Evolutionary conservation across 2,888 invertebrate species (phyloP).

Genomic region (Baronia brevicornis): DNA sequence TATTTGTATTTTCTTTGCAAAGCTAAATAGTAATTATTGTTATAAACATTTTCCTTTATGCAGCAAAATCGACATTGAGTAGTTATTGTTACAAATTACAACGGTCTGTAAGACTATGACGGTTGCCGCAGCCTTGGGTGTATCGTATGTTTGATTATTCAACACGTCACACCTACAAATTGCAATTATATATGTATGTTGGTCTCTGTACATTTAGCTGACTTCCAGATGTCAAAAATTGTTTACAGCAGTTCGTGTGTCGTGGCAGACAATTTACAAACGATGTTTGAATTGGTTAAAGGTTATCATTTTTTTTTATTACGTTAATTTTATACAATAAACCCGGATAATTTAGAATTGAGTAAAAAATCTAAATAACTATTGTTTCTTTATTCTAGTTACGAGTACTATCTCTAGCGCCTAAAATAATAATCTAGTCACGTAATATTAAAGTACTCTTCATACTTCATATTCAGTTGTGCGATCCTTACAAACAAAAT

Average conservation of each 20-base stretch:
- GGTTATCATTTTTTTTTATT: too few relatives aligned
- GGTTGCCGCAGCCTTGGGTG: constrained; percentile 55
- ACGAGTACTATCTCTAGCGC: too few relatives aligned
- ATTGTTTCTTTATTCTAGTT: too few relatives aligned
- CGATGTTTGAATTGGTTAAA: too few relatives aligned
- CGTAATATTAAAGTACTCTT: too few relatives aligned
- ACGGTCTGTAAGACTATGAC: constrained; percentile 50
- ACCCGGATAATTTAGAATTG: too few relatives aligned
- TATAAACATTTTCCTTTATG: constrained; percentile 23
- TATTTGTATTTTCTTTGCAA: constrained; percentile 8
- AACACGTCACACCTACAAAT: constrained; percentile 52
- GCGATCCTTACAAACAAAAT: too few relatives aligned
- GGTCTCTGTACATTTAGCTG: background rate
- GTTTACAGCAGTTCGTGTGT: background rate
- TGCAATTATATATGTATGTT: constrained; percentile 29
- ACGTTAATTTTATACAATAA: too few relatives aligned
- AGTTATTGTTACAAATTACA: constrained; percentile 60
- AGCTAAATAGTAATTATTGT: constrained; percentile 16
- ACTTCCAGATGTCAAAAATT: background rate
- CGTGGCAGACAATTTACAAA: too few relatives aligned
- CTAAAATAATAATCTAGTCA: too few relatives aligned
- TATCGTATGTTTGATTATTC: constrained; percentile 61
- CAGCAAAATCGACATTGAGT: constrained; percentile 47
- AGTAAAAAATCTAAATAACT: too few relatives aligned
- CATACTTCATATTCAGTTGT: too few relatives aligned